phyloP scores from a whole-genome alignment of 2,797 vertebrate genomes.

The Psittacula derbiana region DNA sequence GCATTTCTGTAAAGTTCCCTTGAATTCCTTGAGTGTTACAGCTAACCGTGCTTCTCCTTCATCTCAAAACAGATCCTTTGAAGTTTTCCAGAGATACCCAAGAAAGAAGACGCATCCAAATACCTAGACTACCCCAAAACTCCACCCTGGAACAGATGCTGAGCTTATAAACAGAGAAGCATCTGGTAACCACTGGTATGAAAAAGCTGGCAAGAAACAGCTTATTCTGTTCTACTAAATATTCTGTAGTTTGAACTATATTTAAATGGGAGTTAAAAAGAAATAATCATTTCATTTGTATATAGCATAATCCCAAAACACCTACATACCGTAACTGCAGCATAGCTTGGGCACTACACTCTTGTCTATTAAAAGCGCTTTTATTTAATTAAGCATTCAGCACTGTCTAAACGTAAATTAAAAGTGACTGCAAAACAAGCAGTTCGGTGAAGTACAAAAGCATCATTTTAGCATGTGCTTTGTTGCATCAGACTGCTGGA shows the following conservation, averaged over 20 bases:
- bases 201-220: conserved; percentile 19
- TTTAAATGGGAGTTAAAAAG: conserved; percentile 11
- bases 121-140: background rate
- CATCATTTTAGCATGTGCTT: background rate
- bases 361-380: background rate
- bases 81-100: conserved; percentile 20
- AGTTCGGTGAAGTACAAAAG: background rate
- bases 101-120: conserved; percentile 28
- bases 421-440: conserved; percentile 10
- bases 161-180: conserved; percentile 22
- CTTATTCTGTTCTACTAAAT: conserved; percentile 33
- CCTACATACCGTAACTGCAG: background rate
- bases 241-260: background rate
- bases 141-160: conserved; percentile 41
- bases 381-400: background rate
- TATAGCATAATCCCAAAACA: background rate
- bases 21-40: background rate
- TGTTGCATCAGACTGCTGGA: background rate
- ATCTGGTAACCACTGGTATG: conserved; percentile 46
- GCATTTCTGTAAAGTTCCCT: conserved; percentile 4
- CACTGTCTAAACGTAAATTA: background rate
- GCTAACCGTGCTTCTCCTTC: background rate
- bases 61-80: background rate
- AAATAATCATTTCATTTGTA: background rate
- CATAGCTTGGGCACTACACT: background rate